phyloP scores from a whole-genome alignment of 2,888 invertebrate species.

The Dyspetes luteomarginatus region DNA sequence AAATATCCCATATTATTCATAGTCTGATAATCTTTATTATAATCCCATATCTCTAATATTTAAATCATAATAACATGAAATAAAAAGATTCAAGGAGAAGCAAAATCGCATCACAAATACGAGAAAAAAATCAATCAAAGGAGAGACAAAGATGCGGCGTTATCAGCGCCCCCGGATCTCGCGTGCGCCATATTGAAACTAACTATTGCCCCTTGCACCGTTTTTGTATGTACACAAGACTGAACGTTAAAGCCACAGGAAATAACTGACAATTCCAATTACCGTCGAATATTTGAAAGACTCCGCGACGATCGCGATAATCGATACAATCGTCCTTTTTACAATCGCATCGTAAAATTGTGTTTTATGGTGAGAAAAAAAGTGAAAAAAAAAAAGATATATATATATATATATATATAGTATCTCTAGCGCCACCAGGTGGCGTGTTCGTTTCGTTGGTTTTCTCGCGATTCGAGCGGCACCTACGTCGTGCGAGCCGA shows the following conservation, averaged over 20 bases:
- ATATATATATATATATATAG: not conserved
- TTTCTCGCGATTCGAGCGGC: slow-evolving; percentile 58
- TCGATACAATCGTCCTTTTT: not conserved
- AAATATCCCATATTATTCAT: not conserved
- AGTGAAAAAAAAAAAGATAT: not conserved
- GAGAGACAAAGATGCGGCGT: not conserved
- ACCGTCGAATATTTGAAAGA: not conserved
- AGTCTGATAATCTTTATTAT: not conserved
- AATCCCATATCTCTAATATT: not conserved
- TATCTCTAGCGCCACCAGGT: slow-evolving; percentile 46
- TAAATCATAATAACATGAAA: not conserved
- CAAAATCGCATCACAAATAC: not conserved
- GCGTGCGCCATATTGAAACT: slow-evolving; percentile 21
- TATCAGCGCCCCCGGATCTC: slow-evolving; percentile 16
- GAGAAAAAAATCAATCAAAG: not conserved
- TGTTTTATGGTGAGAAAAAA: too few relatives aligned
- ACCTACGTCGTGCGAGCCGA: slow-evolving; percentile 64
- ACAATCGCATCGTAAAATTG: too few relatives aligned
- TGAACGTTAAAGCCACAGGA: not conserved
- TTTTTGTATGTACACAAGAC: not conserved
- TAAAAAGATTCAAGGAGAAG: not conserved
- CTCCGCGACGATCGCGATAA: not conserved
- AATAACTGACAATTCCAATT: not conserved
- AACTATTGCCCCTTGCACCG: not conserved
- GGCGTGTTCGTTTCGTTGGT: slow-evolving; percentile 44